Evolutionary conservation across 2,113 vertebrate species (phyloP), one percentile per base, ranked within the genome.

Genomic region (Tiliqua scincoides): DNA sequence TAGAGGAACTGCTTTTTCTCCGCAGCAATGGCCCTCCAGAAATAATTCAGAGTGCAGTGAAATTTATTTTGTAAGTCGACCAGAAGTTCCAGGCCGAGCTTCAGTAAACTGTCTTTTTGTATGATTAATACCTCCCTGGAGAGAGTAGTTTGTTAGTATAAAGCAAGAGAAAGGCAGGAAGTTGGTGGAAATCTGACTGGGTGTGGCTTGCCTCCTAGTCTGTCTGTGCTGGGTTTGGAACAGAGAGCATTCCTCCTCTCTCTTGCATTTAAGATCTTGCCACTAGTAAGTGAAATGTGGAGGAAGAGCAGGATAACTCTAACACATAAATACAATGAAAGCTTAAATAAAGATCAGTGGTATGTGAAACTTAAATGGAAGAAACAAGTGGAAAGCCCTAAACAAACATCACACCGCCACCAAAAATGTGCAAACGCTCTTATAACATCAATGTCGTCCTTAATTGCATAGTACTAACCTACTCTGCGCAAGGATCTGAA

Each of bases 401-500:
- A 75, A 63, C 82, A 75, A 65, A 82, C 57, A 81, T 32, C 18
- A 35, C 32, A 6, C 61, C 81, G n/a, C 40, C 30, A 40, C 43
- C 37, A 14, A 81, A 67, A 52, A 25, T 57, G 92, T 89, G 61
- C 82, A 89, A 89, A 83, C 88, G 90, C 84, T 87, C 86, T 79
- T 73, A 79, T 17, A 85, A 84, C 72, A 85, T 65, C 65, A 21
- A 0, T 0, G 68, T 85, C 83, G 89, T 61, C 40, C 85, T 80
- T 80, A 93, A 92, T 92, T 85, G 83, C 82, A 52, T 88, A 76
- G 89, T 86, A 92, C 91, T 67, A 83, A 98, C 96, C 96, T 97
- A 96, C 91, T 97, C 95, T 85, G 97, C 95, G 21, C 94, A 92
- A 67, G 93, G 94, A 93, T 97, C 95, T 80, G 87, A 91, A 65